These are phyloP conservation scores for Tadarida brasiliensis DNA, from an alignment of 2,797 vertebrate genomes.

Conservation along the genomic window DNA sequence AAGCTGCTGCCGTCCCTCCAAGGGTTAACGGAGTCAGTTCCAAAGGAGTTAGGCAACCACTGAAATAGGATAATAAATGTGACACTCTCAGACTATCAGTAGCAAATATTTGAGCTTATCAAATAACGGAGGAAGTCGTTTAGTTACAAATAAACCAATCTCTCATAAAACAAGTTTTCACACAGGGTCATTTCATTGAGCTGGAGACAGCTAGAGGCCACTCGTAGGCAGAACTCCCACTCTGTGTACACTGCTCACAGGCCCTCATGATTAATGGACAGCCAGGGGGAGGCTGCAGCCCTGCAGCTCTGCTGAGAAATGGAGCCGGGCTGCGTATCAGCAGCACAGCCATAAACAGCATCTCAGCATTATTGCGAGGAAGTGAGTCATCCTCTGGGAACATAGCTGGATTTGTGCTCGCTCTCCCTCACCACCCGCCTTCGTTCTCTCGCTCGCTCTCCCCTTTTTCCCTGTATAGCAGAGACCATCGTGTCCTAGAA, in stretches of 20 bases:
- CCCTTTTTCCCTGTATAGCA: constrained; percentile 63
- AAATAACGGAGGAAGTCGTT: constrained; percentile 92
- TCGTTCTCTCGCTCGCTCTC: neutral
- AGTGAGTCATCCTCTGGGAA: constrained; percentile 90
- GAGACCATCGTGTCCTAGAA: constrained; percentile 88
- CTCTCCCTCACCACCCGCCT: constrained; percentile 51
- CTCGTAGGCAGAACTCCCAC: constrained; percentile 86
- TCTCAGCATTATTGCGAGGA: constrained; percentile 87
- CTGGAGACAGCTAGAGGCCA: constrained; percentile 90
- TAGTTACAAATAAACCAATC: constrained; percentile 93
- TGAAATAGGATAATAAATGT: constrained; percentile 90
- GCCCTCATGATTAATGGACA: constrained; percentile 89
- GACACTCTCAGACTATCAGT: constrained; percentile 91
- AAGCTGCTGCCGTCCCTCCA: constrained; percentile 64
- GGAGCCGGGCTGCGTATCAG: constrained; percentile 85
- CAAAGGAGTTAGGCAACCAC: constrained; percentile 86
- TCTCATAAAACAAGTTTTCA: constrained; percentile 91
- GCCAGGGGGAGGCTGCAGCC: constrained; percentile 76
- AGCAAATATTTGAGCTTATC: constrained; percentile 93
- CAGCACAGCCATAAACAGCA: constrained; percentile 88
- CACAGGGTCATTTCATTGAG: constrained; percentile 89
- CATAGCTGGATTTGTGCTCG: constrained; percentile 86
- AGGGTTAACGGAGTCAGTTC: constrained; percentile 86
- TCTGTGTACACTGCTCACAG: constrained; percentile 83
- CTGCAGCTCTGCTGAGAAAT: constrained; percentile 75